A percentile compares a stretch with the other conserved stretches of the same genome.
Evolutionary conservation across 2,888 invertebrate genomes (phyloP).

Genomic region (Archips crataeganus): DNA sequence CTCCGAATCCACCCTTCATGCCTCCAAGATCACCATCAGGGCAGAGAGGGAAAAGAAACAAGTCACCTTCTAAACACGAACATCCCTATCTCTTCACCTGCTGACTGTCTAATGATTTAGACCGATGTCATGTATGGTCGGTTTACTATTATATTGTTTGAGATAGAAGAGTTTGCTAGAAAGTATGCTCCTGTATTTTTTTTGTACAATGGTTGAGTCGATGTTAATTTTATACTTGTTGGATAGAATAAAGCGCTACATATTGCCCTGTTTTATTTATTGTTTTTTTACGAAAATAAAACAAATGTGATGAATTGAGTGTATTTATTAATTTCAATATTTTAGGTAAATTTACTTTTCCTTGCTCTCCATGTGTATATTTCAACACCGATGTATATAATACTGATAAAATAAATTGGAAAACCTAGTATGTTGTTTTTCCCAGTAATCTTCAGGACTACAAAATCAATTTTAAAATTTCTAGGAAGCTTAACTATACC

Average conservation of each 20-base stretch:
- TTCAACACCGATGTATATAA: too few relatives aligned
- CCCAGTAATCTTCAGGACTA: too few relatives aligned
- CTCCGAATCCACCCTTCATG: constrained; percentile 64
- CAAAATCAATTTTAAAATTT: too few relatives aligned
- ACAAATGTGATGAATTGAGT: constrained; percentile 6
- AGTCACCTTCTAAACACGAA: constrained; percentile 74
- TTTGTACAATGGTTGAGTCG: constrained; percentile 64
- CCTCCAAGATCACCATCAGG: constrained; percentile 73
- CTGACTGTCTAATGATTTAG: constrained; percentile 61
- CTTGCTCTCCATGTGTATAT: too few relatives aligned
- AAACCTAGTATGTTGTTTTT: too few relatives aligned
- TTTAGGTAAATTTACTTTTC: too few relatives aligned
- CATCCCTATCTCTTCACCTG: constrained; percentile 46
- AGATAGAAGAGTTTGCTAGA: constrained; percentile 70
- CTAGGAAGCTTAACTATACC: too few relatives aligned
- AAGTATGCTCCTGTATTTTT: constrained; percentile 73
- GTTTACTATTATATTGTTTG: constrained; percentile 50
- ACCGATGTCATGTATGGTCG: constrained; percentile 44
- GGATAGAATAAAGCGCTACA: constrained; percentile 74
- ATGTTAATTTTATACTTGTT: constrained; percentile 76
- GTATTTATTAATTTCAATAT: background rate
- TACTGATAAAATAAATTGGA: too few relatives aligned
- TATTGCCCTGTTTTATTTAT: constrained; percentile 73
- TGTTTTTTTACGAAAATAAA: constrained; percentile 46
- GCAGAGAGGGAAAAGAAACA: constrained; percentile 81